phyloP scores from a whole-genome alignment of 2,113 vertebrate species.

The Mustela nigripes region DNA sequence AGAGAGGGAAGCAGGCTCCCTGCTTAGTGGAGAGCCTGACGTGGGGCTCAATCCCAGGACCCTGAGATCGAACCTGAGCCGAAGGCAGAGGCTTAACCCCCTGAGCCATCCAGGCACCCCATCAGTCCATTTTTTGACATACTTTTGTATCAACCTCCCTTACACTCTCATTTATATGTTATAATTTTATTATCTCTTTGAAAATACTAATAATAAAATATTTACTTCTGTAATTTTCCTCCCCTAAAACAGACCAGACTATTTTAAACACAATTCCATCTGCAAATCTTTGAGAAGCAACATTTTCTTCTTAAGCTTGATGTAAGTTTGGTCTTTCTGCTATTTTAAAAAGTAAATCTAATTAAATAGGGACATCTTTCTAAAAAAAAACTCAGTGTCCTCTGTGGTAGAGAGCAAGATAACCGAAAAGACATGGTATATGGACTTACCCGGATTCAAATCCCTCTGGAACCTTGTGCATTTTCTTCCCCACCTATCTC shows the following conservation, averaged over 20 bases:
- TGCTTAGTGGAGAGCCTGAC: too few species aligned
- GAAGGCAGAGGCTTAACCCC: too few species aligned
- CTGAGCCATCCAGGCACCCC: too few species aligned
- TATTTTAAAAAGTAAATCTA: neutral
- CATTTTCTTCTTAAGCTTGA: neutral
- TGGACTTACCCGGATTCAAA: neutral
- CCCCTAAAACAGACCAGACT: neutral
- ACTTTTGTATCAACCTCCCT: neutral
- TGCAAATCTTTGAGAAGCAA: neutral
- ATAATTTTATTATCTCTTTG: neutral
- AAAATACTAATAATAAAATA: neutral
- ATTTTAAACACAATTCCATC: neutral
- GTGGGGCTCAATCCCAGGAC: too few species aligned
- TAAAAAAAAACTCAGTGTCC: neutral
- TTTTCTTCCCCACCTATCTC: neutral
- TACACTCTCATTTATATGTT: neutral
- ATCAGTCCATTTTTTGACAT: neutral
- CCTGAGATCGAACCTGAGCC: too few species aligned
- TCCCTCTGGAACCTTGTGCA: neutral
- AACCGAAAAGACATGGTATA: neutral
- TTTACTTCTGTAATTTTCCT: neutral
- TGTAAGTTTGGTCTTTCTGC: neutral
- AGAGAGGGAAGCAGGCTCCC: too few species aligned
- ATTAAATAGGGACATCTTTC: neutral
- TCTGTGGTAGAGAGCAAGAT: neutral